Conservation (phyloP, 2,797 vertebrate species). For the Parotocinclus haroldoi region DNA sequence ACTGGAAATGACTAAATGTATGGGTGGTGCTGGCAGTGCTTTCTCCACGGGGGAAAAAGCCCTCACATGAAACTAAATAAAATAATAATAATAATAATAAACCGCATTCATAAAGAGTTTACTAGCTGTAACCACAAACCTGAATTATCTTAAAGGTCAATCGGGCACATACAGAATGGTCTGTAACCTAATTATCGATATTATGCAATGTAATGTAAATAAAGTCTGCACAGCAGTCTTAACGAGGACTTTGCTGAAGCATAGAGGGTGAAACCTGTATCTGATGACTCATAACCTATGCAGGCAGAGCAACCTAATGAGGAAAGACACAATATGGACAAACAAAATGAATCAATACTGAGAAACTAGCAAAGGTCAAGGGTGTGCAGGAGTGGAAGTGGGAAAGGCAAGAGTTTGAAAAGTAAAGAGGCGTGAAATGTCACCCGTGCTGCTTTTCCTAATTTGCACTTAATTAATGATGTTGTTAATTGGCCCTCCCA, state of each 20-base stretch:
- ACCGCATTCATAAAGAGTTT: background rate
- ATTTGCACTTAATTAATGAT: slow-evolving; percentile 28
- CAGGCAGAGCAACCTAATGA: slow-evolving; percentile 26
- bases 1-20: background rate
- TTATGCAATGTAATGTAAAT: no score
- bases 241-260: background rate
- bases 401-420: background rate
- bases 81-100: no score
- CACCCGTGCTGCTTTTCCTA: slow-evolving; percentile 7
- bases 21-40: background rate
- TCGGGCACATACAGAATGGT: background rate
- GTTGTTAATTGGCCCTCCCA: background rate
- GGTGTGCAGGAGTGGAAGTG: slow-evolving; percentile 17
- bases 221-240: no score
- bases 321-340: slow-evolving; percentile 19
- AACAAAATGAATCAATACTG: slow-evolving; percentile 31
- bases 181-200: background rate
- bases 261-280: slow-evolving; percentile 3
- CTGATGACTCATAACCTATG: slow-evolving; percentile 9
- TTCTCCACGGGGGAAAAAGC: no score
- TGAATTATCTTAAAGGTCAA: slow-evolving; percentile 11
- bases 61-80: no score
- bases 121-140: background rate
- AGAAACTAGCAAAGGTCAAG: slow-evolving; percentile 39
- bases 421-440: slow-evolving; percentile 20